These are phyloP conservation scores for Notiomystis cincta DNA, from an alignment of 2,113 vertebrate species.

Conservation along the genomic window DNA sequence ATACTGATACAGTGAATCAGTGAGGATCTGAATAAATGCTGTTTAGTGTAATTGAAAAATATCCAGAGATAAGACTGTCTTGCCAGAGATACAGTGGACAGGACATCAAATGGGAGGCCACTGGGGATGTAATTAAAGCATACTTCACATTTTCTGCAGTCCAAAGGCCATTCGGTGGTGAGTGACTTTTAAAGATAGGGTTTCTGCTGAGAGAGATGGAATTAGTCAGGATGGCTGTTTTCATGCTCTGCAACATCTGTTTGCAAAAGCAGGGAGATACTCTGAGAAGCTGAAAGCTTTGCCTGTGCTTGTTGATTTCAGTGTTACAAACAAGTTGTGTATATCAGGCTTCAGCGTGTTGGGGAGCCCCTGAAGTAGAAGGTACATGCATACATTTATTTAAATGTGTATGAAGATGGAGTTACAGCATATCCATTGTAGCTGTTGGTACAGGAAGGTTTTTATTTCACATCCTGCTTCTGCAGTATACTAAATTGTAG, in stretches of 20 bases:
- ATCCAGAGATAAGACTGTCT: conserved; percentile 61
- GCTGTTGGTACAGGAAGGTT: not conserved
- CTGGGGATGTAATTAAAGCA: conserved; percentile 54
- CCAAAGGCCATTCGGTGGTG: conserved; percentile 38
- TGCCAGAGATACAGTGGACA: conserved; percentile 44
- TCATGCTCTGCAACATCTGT: conserved; percentile 43
- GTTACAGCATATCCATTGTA: not conserved
- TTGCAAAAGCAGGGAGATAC: conserved; percentile 6
- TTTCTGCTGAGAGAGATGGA: conserved; percentile 46
- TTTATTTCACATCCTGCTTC: not conserved
- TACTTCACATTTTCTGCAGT: conserved; percentile 61
- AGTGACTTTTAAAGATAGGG: conserved; percentile 30
- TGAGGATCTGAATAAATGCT: conserved; percentile 29
- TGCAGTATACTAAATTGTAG: not conserved
- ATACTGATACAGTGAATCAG: conserved; percentile 15
- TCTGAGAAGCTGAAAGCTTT: conserved; percentile 32
- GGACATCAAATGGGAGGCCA: conserved; percentile 46
- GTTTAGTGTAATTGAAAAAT: conserved; percentile 55
- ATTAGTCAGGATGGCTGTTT: conserved; percentile 55
- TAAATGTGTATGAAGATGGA: not conserved
- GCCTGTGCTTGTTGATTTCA: not conserved
- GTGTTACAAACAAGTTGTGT: not conserved
- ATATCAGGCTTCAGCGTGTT: not conserved
- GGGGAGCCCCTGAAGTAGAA: not conserved
- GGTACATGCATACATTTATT: not conserved